These are phyloP conservation scores for Gallinago jamesoni DNA, from an alignment of 2,113 vertebrate genomes.

Conservation along the genomic window DNA sequence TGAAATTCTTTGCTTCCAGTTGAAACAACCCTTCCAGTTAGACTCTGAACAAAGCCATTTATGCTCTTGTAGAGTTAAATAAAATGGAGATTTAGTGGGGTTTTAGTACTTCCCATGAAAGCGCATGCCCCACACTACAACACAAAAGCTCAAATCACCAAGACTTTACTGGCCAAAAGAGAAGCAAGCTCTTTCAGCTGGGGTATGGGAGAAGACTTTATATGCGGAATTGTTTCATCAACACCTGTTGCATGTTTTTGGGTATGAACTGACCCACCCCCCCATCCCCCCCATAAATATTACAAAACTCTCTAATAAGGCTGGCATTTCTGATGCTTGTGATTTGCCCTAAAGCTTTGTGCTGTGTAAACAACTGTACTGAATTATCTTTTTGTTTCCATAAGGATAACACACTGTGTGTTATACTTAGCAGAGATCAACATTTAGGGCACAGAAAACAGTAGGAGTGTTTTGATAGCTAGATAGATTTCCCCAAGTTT, in stretches of 20 bases:
- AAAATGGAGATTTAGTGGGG: background rate
- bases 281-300: background rate
- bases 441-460: slow-evolving; percentile 54
- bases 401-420: slow-evolving; percentile 61
- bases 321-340: slow-evolving; percentile 3
- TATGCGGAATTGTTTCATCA: background rate
- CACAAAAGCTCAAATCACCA: background rate
- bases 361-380: slow-evolving; percentile 53
- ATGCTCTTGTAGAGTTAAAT: background rate
- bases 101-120: background rate
- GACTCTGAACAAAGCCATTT: background rate
- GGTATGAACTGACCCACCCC: background rate
- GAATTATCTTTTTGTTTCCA: slow-evolving; percentile 64
- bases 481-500: slow-evolving; percentile 42
- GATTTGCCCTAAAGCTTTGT: slow-evolving; percentile 23
- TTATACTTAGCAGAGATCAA: slow-evolving; percentile 54
- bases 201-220: background rate
- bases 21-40: background rate
- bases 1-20: background rate
- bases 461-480: slow-evolving; percentile 67
- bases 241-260: background rate
- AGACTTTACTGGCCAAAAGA: background rate
- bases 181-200: background rate
- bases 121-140: background rate
- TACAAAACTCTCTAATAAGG: background rate